A percentile compares a stretch with the other conserved stretches of the same genome.
phyloP scores from a whole-genome alignment of 2,888 invertebrate species.

The Epistrophella euchroma region DNA sequence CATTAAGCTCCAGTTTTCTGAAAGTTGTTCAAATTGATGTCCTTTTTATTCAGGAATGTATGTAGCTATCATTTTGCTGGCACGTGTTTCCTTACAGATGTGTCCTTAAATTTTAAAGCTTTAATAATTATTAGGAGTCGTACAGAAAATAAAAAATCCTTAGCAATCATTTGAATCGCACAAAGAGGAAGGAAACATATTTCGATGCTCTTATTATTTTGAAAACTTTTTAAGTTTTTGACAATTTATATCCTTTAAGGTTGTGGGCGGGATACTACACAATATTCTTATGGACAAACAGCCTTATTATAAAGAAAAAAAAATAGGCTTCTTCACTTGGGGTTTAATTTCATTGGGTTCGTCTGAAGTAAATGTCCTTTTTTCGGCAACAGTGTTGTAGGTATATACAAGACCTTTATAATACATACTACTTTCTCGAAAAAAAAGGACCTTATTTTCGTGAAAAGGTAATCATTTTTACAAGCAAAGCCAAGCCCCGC shows the following conservation, averaged over 20 bases:
- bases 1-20: constrained; percentile 22
- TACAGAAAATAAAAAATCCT: neutral
- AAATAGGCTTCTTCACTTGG: neutral
- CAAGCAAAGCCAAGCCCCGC: constrained; percentile 31
- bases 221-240: constrained; percentile 41
- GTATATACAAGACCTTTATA: neutral
- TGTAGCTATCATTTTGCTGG: constrained; percentile 22
- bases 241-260: constrained; percentile 56
- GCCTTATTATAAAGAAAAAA: neutral
- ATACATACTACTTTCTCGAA: constrained; percentile 2
- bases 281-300: neutral
- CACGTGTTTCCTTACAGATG: constrained; percentile 40
- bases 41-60: constrained; percentile 45
- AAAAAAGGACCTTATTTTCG: constrained; percentile 14
- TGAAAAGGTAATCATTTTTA: constrained; percentile 48
- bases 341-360: neutral
- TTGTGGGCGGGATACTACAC: neutral
- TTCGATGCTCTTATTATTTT: constrained; percentile 14
- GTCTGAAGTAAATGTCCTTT: constrained; percentile 38
- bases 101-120: constrained; percentile 52
- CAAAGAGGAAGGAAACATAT: constrained; percentile 23
- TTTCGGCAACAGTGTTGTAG: constrained; percentile 3
- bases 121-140: constrained; percentile 57
- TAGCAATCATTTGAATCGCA: constrained; percentile 55
- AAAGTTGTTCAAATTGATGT: constrained; percentile 55